Conservation (phyloP, 1,140 invertebrate species). For the Trichonephila clavipes region DNA sequence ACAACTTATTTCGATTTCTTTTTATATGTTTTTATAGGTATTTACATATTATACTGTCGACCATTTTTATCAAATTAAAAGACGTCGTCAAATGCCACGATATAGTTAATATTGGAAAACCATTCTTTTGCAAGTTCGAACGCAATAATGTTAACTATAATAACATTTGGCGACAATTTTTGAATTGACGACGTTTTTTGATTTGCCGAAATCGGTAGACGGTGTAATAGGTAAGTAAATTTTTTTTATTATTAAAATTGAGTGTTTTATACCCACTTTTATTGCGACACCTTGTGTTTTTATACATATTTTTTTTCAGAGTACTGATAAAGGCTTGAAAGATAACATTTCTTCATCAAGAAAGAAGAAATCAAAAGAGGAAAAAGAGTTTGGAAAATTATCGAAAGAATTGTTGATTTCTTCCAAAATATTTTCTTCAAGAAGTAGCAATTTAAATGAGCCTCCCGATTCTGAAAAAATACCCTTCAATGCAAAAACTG, state of each 20-base stretch:
- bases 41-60: too few relatives aligned
- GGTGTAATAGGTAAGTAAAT: background rate
- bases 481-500: background rate
- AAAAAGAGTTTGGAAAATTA: background rate
- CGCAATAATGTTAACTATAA: background rate
- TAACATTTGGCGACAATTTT: background rate
- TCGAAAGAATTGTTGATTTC: background rate
- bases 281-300: background rate
- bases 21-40: too few relatives aligned
- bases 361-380: background rate
- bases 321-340: background rate
- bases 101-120: too few relatives aligned
- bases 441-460: background rate
- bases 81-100: too few relatives aligned
- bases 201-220: background rate
- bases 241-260: background rate
- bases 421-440: background rate
- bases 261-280: background rate
- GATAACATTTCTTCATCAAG: background rate
- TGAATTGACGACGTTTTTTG: too few relatives aligned
- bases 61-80: too few relatives aligned
- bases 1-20: too few relatives aligned
- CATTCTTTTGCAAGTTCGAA: too few relatives aligned
- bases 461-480: background rate
- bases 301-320: background rate